Conservation (phyloP, 1,140 invertebrate species). For the Acromyrmex heyeri region DNA sequence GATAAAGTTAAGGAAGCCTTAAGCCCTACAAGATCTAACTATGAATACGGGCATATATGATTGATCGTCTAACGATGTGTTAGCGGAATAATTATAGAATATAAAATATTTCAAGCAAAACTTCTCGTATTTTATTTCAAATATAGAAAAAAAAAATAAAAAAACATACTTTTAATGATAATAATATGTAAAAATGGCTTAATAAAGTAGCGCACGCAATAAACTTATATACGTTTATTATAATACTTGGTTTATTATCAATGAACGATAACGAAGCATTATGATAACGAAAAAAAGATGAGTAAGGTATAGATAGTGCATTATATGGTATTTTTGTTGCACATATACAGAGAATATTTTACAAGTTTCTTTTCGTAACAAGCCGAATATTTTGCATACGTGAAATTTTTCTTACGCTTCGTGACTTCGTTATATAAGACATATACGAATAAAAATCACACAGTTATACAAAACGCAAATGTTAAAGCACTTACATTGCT, state of each 20-base stretch:
- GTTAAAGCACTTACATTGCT: not conserved
- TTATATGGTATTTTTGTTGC: not conserved
- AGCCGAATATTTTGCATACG: not conserved
- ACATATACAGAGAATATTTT: not conserved
- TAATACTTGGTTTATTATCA: no score
- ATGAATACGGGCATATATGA: no score
- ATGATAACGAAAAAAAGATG: not conserved
- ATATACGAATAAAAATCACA: not conserved
- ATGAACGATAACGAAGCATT: not conserved
- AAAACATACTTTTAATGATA: no score
- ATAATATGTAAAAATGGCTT: constrained; percentile 10
- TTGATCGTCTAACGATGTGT: no score
- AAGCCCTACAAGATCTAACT: no score
- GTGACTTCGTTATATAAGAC: not conserved
- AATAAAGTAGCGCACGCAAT: not conserved
- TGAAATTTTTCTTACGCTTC: not conserved
- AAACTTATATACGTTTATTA: not conserved
- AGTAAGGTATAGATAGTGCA: not conserved
- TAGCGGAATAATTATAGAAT: no score
- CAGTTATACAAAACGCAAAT: no score
- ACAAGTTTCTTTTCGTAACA: not conserved
- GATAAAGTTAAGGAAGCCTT: no score
- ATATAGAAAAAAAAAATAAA: not conserved
- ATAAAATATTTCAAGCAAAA: not conserved
- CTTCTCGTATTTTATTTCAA: not conserved